Conservation (phyloP, 92 coral and sea anemone species). For the Epizoanthus stellaris region DNA sequence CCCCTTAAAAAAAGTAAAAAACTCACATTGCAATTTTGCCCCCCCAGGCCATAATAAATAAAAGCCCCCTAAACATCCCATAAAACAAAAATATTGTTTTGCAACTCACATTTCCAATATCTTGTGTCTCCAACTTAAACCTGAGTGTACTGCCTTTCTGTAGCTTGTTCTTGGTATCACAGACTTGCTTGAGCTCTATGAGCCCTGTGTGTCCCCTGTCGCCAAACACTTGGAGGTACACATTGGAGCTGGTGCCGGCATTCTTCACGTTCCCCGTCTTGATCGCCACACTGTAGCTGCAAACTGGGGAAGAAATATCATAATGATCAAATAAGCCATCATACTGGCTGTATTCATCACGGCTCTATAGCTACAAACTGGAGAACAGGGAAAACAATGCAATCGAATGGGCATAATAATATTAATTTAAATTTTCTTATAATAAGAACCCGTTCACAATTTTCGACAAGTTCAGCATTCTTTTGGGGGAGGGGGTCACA, state of each 20-base stretch:
- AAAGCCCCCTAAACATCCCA: not conserved
- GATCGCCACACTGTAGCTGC: conserved; percentile 79
- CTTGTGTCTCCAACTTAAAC: conserved; percentile 85
- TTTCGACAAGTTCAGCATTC: too few species aligned
- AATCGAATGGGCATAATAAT: too few species aligned
- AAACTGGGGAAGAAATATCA: conserved; percentile 60
- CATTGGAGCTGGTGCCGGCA: conserved; percentile 88
- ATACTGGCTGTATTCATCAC: not conserved
- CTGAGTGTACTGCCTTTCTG: conserved; percentile 69
- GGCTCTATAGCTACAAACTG: not conserved
- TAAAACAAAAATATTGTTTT: not conserved
- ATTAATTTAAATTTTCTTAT: too few species aligned
- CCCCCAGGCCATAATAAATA: not conserved
- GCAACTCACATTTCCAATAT: conserved; percentile 91
- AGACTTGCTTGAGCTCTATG: conserved; percentile 90
- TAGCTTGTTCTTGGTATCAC: conserved; percentile 80
- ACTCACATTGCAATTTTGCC: too few species aligned
- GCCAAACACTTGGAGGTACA: conserved; percentile 95
- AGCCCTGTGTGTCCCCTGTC: conserved; percentile 96
- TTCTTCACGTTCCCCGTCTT: conserved; percentile 87
- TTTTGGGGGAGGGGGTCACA: too few species aligned
- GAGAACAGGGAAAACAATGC: too few species aligned
- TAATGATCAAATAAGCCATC: not conserved
- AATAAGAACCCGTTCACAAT: too few species aligned
- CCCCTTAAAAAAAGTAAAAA: too few species aligned